Evolutionary conservation across 2,888 invertebrate genomes (phyloP).

Genomic region (Aphelenchoides bicaudatus): DNA sequence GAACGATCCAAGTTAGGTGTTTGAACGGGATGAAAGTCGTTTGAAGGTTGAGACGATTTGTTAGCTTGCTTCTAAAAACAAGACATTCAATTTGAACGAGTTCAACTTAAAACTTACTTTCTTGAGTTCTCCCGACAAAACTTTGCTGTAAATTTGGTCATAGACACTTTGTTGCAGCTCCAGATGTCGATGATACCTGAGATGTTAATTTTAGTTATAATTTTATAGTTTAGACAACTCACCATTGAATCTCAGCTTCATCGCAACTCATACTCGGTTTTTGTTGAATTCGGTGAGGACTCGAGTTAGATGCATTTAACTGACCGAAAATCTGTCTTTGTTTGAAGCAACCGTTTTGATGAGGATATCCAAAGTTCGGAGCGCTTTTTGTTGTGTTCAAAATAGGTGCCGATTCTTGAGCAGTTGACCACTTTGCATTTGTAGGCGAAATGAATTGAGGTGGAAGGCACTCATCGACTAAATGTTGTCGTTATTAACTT

Average conservation of each 20-base stretch:
- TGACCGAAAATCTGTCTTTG: slow-evolving; percentile 18
- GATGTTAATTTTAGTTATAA: no score
- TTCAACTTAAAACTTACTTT: slow-evolving; percentile 4
- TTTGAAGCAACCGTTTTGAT: neutral
- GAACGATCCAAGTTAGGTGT: slow-evolving; percentile 16
- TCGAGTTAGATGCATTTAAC: slow-evolving; percentile 8
- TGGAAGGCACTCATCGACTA: no score
- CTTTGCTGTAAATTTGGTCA: slow-evolving; percentile 41
- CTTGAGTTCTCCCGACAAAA: slow-evolving; percentile 29
- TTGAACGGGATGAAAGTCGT: slow-evolving; percentile 8
- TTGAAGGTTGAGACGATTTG: slow-evolving; percentile 9
- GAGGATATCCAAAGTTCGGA: neutral
- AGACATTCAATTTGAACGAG: neutral
- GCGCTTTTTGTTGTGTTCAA: neutral
- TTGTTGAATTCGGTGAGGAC: slow-evolving; percentile 21
- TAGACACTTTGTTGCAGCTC: slow-evolving; percentile 40
- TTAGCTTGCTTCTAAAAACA: neutral
- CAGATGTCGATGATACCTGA: slow-evolving; percentile 41
- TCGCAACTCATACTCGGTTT: slow-evolving; percentile 30
- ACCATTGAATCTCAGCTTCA: slow-evolving; percentile 35
- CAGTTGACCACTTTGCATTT: slow-evolving; percentile 8
- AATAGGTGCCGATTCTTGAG: neutral
- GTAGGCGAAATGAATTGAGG: slow-evolving; percentile 2
- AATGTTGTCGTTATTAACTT: no score
- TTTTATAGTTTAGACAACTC: no score